Evolutionary conservation across 2,797 vertebrate genomes (phyloP).

Genomic region (Myotis myotis): DNA sequence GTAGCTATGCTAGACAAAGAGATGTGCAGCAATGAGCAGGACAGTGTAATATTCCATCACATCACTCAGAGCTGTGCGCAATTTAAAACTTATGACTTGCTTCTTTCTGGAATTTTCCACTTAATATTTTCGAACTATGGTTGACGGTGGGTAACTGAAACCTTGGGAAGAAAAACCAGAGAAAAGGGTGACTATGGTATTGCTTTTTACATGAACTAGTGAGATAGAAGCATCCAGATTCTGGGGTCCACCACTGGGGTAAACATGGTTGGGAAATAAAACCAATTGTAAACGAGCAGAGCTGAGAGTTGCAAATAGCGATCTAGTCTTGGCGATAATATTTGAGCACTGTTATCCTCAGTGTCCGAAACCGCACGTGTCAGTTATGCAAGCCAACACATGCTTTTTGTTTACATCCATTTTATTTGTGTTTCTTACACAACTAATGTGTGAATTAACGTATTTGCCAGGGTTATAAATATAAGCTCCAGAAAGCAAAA

Average conservation of each 20-base stretch:
- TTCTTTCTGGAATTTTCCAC: not conserved
- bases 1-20: not conserved
- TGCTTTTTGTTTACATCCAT: not conserved
- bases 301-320: not conserved
- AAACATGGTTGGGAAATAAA: not conserved
- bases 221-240: not conserved
- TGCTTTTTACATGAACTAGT: not conserved
- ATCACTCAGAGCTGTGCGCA: not conserved
- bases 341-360: not conserved
- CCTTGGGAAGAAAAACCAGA: not conserved
- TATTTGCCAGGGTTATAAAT: not conserved
- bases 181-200: not conserved
- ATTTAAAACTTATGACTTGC: not conserved
- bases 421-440: slow-evolving; percentile 7
- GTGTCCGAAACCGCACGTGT: not conserved
- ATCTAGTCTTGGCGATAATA: not conserved
- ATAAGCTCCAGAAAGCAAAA: not conserved
- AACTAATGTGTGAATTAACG: not conserved
- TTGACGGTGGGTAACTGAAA: not conserved
- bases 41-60: not conserved
- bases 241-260: fast-evolving
- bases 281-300: not conserved
- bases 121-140: not conserved
- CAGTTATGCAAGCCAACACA: not conserved
- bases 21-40: not conserved